Percentiles rank a stretch among this genome's conserved stretches.
Conservation (phyloP, 2,113 vertebrate species). For the Mola mola region DNA sequence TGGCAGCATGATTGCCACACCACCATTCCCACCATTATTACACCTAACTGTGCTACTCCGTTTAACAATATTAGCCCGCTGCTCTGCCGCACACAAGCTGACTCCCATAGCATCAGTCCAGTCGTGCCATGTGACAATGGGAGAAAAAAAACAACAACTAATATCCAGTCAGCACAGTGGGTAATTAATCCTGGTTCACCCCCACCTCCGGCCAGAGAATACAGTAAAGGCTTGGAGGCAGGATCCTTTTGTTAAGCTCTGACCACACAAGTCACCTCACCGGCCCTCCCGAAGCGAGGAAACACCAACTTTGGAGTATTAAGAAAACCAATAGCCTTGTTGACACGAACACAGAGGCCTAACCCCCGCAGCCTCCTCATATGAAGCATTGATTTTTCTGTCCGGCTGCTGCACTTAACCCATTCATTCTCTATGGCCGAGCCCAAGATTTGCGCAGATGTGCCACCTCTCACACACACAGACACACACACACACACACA, state of each 20-base stretch:
- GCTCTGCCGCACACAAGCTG: constrained; percentile 52
- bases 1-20: constrained; percentile 38
- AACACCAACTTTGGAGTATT: constrained; percentile 98
- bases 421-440: constrained; percentile 98
- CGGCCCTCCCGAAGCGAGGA: constrained; percentile 87
- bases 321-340: constrained; percentile 99
- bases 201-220: constrained; percentile 68
- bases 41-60: constrained; percentile 58
- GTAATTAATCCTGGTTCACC: constrained; percentile 84
- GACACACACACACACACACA: constrained; percentile 33
- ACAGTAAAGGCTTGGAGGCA: constrained; percentile 82
- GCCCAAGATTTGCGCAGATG: constrained; percentile 61
- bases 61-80: constrained; percentile 59
- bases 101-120: constrained; percentile 55
- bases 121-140: constrained; percentile 66
- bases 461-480: constrained; percentile 44
- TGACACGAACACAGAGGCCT: constrained; percentile 98
- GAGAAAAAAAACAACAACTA: constrained; percentile 78
- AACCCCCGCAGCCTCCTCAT: constrained; percentile 99
- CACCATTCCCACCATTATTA: constrained; percentile 40
- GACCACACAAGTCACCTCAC: constrained; percentile 92
- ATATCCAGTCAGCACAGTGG: constrained; percentile 73
- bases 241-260: constrained; percentile 92
- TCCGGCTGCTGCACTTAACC: constrained; percentile 91
- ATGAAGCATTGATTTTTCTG: constrained; percentile 99